Base-by-base conservation (phyloP, 1,140 invertebrate genomes). In the Cydia fagiglandana region DNA sequence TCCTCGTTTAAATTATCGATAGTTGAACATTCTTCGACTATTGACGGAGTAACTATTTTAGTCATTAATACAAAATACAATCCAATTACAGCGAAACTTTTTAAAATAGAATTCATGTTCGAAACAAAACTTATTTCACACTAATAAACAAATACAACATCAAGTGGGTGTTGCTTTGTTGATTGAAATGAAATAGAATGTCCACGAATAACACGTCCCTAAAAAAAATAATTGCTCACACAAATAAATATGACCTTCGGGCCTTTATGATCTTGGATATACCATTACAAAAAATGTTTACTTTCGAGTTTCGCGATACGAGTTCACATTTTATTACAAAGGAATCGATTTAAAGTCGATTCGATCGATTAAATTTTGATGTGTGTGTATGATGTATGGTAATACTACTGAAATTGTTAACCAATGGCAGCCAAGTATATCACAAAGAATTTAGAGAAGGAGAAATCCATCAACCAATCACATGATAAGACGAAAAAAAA, bases 1-100 rank as follows among this genome's bases (percentile, higher is more conserved):
- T 80, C 64, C n/a, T 73, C 68, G 66, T 45, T 30, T 73, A 56
- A 76, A 76, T 77, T 75, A 70, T 70, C 66, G 9, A 70, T 70
- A 10, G 34, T 70, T 41, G 66, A 70, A 38, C 66, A 70, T 38
- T 70, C 66, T 38, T 70, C 66, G 6, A 70, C 66, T 38, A 70
- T 70, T 38, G 66, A 70, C 15, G 15, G 2, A 15, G 15, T 70
- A n/a, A 38, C 66, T 0, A 4, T 41, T 9, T 70, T 1, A 34
- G 34, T 38, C 2, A 7, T 9, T 13, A 70, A n/a, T n/a, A 38
- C 15, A 2, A 20, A 38, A 38, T 10, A 17, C 6, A 70, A 13
- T 38, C 30, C 66, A 70, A 38, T 38, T 2, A 41, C 34, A 15
- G 34, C 0, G n/a, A 17, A 70, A 17, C 30, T 45, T n/a, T 38